Percentiles rank a stretch among this genome's conserved stretches.
phyloP scores from a whole-genome alignment of 2,797 vertebrate genomes.

The Podarcis siculus region DNA sequence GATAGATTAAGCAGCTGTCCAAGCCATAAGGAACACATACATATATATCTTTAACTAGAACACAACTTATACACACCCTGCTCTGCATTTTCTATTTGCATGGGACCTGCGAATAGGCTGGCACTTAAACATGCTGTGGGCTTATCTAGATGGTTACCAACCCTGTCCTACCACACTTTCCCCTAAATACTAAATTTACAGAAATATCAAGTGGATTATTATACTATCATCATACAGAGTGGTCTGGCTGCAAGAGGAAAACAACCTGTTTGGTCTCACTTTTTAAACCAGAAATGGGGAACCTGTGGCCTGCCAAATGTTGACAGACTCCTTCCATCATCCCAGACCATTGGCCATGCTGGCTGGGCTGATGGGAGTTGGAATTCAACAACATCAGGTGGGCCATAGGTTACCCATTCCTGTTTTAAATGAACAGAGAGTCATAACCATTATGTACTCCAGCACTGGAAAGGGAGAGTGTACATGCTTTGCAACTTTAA shows the following conservation, averaged over 20 bases:
- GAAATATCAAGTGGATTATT: not conserved
- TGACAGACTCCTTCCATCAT: too few relatives aligned
- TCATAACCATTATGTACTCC: not conserved
- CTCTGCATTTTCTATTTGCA: slow-evolving; percentile 29
- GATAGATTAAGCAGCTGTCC: slow-evolving; percentile 75
- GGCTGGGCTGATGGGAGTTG: too few relatives aligned
- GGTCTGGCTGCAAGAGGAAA: not conserved
- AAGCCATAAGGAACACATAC: slow-evolving; percentile 39
- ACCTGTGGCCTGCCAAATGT: too few relatives aligned
- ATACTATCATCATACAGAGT: not conserved
- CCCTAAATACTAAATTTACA: not conserved
- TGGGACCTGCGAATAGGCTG: slow-evolving; percentile 30
- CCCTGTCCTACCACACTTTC: not conserved
- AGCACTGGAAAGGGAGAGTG: not conserved
- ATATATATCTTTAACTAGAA: slow-evolving; percentile 53
- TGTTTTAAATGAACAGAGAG: not conserved
- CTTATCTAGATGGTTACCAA: not conserved
- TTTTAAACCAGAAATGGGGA: not conserved
- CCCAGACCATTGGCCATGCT: too few relatives aligned
- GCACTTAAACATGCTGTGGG: slow-evolving; percentile 22
- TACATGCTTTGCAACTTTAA: not conserved
- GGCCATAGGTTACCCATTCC: too few relatives aligned
- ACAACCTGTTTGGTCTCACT: not conserved
- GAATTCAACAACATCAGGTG: too few relatives aligned
- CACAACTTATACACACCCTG: slow-evolving; percentile 23